Percentiles rank a stretch among this genome's conserved stretches.
phyloP scores from a whole-genome alignment of 2,113 vertebrate species.

The Myrmecobius fasciatus region DNA sequence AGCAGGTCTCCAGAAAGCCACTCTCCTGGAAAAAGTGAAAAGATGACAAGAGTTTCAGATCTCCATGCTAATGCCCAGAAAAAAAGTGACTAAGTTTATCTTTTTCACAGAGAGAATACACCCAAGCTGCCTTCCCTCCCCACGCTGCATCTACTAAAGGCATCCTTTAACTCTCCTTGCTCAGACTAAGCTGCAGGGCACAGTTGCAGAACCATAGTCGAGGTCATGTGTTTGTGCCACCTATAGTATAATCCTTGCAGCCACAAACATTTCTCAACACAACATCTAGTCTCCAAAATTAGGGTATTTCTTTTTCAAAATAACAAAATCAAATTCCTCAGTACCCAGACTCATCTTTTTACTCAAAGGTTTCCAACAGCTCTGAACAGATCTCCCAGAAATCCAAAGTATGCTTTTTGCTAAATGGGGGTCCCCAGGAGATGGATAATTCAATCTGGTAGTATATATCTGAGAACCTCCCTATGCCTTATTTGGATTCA shows the following conservation, averaged over 20 bases:
- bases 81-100: not conserved
- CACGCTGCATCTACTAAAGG: not conserved
- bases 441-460: not conserved
- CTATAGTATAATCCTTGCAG: not conserved
- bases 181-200: not conserved
- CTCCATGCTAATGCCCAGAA: not conserved
- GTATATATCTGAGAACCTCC: not conserved
- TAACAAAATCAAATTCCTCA: not conserved
- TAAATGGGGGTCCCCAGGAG: not conserved
- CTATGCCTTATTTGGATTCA: slow-evolving; percentile 5
- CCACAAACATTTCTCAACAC: not conserved
- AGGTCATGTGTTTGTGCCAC: not conserved
- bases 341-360: not conserved
- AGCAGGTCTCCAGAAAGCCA: not conserved
- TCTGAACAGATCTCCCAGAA: not conserved
- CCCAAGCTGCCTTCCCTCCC: not conserved
- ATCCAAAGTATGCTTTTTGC: no score
- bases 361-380: not conserved
- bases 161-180: not conserved
- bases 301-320: not conserved
- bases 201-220: not conserved
- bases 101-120: not conserved
- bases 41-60: not conserved
- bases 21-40: not conserved
- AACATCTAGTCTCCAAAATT: not conserved